Conservation (phyloP, 2,797 vertebrate genomes). For the Spea hammondii region DNA sequence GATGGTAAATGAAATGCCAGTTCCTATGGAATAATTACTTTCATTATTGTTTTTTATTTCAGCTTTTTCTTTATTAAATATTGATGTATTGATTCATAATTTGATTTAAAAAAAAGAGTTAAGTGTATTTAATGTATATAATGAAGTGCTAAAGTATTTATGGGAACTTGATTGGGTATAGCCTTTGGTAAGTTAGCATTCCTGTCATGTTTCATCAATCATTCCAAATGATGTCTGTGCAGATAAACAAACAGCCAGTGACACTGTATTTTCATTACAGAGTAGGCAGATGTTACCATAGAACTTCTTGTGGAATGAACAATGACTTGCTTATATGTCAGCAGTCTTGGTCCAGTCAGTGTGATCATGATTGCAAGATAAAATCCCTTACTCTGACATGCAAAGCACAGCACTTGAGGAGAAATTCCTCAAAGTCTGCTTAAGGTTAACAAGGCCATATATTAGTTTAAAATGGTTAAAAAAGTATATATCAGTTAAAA, state of each 20-base stretch:
- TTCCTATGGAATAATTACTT: no score
- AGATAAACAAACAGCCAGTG: conserved; percentile 1
- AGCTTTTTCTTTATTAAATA: no score
- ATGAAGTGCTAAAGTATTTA: no score
- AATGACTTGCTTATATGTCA: conserved; percentile 19
- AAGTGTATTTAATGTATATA: no score
- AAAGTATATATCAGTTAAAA: conserved; percentile 13
- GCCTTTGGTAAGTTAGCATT: conserved; percentile 27
- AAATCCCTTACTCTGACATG: conserved; percentile 1
- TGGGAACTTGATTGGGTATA: not conserved
- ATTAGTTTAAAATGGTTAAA: conserved; percentile 32
- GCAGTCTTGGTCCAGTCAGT: conserved; percentile 1
- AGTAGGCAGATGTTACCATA: not conserved
- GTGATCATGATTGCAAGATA: conserved; percentile 3
- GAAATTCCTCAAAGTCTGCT: conserved; percentile 32
- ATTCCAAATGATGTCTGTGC: conserved; percentile 22
- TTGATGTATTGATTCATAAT: no score
- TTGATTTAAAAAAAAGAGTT: no score
- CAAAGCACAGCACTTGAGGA: conserved; percentile 16
- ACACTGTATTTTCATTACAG: conserved; percentile 12
- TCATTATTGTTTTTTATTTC: no score
- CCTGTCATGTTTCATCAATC: conserved; percentile 32
- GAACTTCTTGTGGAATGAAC: conserved; percentile 20
- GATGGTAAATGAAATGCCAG: no score
- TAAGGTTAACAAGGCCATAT: conserved; percentile 34